Evolutionary conservation across 2,113 vertebrate species (phyloP).

Genomic region (human): GRCh38 chr14:67588001-67588500

Average conservation of each 20-base stretch:
- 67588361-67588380: neutral
- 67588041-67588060: neutral
- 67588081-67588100: neutral
- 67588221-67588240: neutral
- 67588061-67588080: neutral
- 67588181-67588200: neutral
- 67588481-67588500: neutral
- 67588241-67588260: constrained; percentile 13
- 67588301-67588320: neutral
- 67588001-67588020: neutral
- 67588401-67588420: neutral
- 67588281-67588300: neutral
- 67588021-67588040: neutral
- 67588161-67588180: neutral
- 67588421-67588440: neutral
- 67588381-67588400: neutral
- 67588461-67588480: neutral
- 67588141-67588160: neutral
- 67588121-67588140: neutral
- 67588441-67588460: neutral
- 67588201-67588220: neutral
- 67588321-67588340: constrained; percentile 50
- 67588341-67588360: neutral
- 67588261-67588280: neutral
- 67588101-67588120: neutral